These are phyloP conservation scores for Drosophila niveifrons DNA, from an alignment of 2,888 invertebrate species.

Conservation along the genomic window DNA sequence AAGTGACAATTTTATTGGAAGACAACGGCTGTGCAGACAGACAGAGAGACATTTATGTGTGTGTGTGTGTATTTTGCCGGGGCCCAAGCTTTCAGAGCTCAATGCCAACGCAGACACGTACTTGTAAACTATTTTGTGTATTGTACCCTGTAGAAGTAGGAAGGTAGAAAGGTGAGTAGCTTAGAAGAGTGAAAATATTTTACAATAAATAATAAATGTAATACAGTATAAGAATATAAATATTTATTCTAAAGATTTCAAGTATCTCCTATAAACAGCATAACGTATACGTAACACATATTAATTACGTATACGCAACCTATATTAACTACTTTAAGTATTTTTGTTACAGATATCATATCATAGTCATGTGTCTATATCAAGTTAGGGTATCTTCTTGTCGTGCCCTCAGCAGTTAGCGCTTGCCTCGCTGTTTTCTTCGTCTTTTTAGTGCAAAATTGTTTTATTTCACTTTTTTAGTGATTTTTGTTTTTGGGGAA, in stretches of 20 bases:
- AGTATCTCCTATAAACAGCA: no score
- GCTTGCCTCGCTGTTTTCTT: conserved; percentile 15
- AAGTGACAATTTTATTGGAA: conserved; percentile 80
- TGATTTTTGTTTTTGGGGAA: conserved; percentile 23
- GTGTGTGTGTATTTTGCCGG: not conserved
- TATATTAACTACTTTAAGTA: not conserved
- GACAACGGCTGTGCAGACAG: conserved; percentile 33
- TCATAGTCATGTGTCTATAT: not conserved
- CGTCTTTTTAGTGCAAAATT: conserved; percentile 40
- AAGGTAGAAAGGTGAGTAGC: not conserved
- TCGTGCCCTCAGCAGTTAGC: not conserved
- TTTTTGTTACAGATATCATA: not conserved
- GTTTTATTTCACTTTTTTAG: conserved; percentile 9
- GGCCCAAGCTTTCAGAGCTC: conserved; percentile 29
- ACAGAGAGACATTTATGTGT: conserved; percentile 14
- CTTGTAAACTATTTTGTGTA: conserved; percentile 38
- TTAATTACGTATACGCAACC: no score
- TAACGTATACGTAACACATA: no score
- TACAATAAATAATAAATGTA: no score
- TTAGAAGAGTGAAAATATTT: not conserved
- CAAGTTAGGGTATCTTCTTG: conserved; percentile 33
- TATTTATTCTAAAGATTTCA: no score
- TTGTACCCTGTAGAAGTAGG: conserved; percentile 7
- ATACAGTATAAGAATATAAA: no score
- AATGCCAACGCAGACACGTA: conserved; percentile 48